Evolutionary conservation across 2,888 invertebrate species (phyloP).

Genomic region (Yponomeuta malinellus): DNA sequence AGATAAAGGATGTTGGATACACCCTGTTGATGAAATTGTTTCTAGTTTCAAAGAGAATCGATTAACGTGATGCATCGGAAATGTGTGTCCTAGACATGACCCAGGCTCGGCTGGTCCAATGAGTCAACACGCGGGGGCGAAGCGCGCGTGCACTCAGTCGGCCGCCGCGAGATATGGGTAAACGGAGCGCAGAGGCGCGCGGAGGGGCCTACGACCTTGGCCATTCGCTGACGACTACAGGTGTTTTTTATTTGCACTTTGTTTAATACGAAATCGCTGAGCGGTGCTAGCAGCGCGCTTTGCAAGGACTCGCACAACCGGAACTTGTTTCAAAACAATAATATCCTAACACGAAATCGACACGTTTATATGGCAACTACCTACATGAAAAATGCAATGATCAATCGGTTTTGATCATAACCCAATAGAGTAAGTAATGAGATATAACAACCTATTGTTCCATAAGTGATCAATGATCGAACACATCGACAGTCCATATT

Average conservation of each 20-base stretch:
- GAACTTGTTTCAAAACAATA: conserved; percentile 51
- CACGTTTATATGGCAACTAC: neutral
- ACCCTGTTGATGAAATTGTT: neutral
- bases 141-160: conserved; percentile 46
- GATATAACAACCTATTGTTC: conserved; percentile 35
- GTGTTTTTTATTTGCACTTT: conserved; percentile 68
- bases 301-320: conserved; percentile 29
- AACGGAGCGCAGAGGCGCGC: conserved; percentile 56
- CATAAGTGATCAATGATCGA: neutral
- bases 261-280: conserved; percentile 47
- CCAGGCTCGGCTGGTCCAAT: conserved; percentile 32
- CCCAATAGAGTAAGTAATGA: conserved; percentile 21
- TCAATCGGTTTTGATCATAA: neutral
- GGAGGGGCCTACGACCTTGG: conserved; percentile 64
- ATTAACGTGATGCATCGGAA: conserved; percentile 29
- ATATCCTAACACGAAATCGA: conserved; percentile 18
- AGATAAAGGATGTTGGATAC: neutral
- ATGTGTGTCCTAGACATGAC: conserved; percentile 51
- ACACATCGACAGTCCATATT: neutral
- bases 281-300: conserved; percentile 37
- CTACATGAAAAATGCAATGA: neutral
- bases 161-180: conserved; percentile 73
- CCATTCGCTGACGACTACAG: conserved; percentile 70
- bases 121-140: conserved; percentile 61
- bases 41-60: neutral